phyloP scores from a whole-genome alignment of 2,797 vertebrate species.

The Eleutherodactylus coqui region DNA sequence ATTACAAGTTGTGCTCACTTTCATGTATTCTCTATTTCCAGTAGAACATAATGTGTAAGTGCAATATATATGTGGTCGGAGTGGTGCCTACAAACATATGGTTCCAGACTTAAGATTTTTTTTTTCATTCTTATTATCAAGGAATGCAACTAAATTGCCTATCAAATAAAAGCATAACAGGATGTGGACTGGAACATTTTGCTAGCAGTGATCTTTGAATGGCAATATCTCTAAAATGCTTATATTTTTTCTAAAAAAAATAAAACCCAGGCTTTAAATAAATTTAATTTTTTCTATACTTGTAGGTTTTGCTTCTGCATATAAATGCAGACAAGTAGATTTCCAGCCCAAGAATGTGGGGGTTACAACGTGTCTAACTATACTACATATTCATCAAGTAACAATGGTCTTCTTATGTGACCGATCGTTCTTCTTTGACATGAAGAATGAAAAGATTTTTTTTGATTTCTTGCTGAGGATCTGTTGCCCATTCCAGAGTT shows the following conservation, averaged over 20 bases:
- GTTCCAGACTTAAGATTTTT: slow-evolving; percentile 33
- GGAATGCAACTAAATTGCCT: slow-evolving; percentile 24
- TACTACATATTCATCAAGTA: neutral
- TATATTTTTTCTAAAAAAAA: neutral
- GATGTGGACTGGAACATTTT: slow-evolving; percentile 4
- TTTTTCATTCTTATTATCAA: slow-evolving; percentile 34
- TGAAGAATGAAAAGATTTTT: neutral
- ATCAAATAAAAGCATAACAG: slow-evolving; percentile 17
- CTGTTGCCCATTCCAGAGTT: neutral
- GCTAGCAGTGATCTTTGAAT: neutral
- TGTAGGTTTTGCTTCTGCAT: neutral
- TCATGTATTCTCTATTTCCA: slow-evolving; percentile 30
- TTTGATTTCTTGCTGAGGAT: neutral
- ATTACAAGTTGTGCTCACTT: slow-evolving; percentile 44
- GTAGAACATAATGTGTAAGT: slow-evolving; percentile 41
- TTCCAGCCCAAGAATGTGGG: neutral
- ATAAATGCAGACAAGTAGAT: neutral
- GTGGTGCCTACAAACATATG: slow-evolving; percentile 46
- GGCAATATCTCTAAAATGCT: neutral
- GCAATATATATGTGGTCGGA: slow-evolving; percentile 48
- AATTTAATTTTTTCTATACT: neutral
- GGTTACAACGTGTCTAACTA: neutral
- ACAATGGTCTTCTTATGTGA: neutral
- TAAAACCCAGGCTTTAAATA: neutral
- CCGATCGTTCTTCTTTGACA: neutral